phyloP scores from a whole-genome alignment of 2,113 vertebrate species.

The Microcebus tavaratra region DNA sequence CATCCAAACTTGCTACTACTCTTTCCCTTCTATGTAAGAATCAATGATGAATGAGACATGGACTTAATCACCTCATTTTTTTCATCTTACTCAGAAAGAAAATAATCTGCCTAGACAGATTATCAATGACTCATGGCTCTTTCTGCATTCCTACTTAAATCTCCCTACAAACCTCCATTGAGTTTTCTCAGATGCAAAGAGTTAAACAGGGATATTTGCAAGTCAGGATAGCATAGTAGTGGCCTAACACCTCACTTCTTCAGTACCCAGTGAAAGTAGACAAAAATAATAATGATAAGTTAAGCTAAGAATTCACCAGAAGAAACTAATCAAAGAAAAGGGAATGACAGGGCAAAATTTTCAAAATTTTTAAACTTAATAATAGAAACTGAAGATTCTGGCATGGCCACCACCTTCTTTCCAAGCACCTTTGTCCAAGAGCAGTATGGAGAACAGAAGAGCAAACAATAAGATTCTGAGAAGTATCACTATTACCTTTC shows the following conservation, averaged over 20 bases:
- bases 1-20: neutral
- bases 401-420: neutral
- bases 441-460: neutral
- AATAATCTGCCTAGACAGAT: neutral
- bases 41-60: neutral
- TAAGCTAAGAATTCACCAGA: neutral
- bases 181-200: neutral
- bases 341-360: rapidly evolving
- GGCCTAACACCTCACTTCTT: neutral
- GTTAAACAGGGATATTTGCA: neutral
- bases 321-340: neutral
- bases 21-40: neutral
- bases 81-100: neutral
- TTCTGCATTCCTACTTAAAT: neutral
- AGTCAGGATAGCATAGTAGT: neutral
- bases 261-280: neutral
- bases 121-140: neutral
- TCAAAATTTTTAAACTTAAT: neutral
- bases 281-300: neutral
- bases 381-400: neutral
- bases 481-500: neutral
- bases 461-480: neutral
- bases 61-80: neutral
- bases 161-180: neutral
- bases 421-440: neutral